Base-by-base conservation (phyloP, 2,113 vertebrate species). In the Columbina picui region DNA sequence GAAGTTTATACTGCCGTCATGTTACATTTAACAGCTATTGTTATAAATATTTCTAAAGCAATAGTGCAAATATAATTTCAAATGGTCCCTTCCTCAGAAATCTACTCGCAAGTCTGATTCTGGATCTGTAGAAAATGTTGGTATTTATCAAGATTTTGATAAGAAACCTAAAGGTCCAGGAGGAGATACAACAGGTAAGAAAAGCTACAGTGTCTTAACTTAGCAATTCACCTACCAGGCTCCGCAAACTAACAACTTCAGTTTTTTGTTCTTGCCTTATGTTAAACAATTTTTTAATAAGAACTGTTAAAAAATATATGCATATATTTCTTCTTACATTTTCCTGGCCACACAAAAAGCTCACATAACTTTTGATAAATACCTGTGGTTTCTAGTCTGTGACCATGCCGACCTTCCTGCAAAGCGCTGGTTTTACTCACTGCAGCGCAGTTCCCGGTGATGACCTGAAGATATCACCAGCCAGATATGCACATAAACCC, bases 121-220 rank as follows among this genome's bases (percentile, higher is more conserved):
- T 6, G 97, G 98, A 38, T 77, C 98, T 59, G 49, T 98, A 27
- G 99, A 99, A 74, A 93, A 39, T 69, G 93, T 99, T 73, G 99
- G 99, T 64, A 98, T 99, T 98, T 99, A 99, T 93, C 98, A 99
- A 96, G 98, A 98, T 96, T 98, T 99, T 18, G 97, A 98, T 90
- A 99, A 99, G 97, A 98, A 97, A 75, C 71, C 96, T 47, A 98
- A 90, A 71, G 39, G 84, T 67, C 88, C 97, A 55, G 98, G 93
- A 59, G 96, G 97, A 75, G 98, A 99, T 13, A 43, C 94, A 27
- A 55, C 96, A 97, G 98, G 98, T 98, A 63, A 97, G 94, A 67
- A 56, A 73, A 90, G 2, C n/a, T 20, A 10, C 26, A 8, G 0
- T 23, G 7, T 38, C 69, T 80, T 81, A 30, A 14, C 69, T 38